phyloP scores from a whole-genome alignment of 2,888 invertebrate species.

The Chorisops tibialis region DNA sequence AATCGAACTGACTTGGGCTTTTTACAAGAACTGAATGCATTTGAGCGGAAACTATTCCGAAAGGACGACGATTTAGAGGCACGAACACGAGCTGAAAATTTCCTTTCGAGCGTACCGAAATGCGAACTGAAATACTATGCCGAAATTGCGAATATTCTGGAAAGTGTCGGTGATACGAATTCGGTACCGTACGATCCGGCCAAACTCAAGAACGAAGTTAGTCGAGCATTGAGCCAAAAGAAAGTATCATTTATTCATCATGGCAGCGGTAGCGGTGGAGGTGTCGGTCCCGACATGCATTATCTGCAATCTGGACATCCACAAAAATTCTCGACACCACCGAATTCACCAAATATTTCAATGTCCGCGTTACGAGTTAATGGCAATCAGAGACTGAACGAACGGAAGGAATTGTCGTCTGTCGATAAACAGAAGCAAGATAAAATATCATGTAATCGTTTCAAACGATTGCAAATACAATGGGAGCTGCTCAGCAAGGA shows the following conservation, averaged over 20 bases:
- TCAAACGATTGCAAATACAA: conserved; percentile 52
- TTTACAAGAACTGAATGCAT: conserved; percentile 18
- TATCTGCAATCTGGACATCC: conserved; percentile 33
- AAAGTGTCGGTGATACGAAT: conserved; percentile 44
- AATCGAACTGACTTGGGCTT: conserved; percentile 7
- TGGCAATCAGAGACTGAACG: conserved; percentile 28
- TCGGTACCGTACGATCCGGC: conserved; percentile 48
- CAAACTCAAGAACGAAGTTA: conserved; percentile 52
- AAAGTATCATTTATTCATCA: conserved; percentile 52
- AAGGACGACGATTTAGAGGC: conserved; percentile 47
- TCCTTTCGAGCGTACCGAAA: conserved; percentile 49
- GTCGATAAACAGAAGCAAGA: conserved; percentile 42
- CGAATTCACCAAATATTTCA: conserved; percentile 73
- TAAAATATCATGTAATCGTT: conserved; percentile 51
- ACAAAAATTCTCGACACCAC: conserved; percentile 60
- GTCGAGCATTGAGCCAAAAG: conserved; percentile 51
- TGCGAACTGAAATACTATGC: conserved; percentile 52
- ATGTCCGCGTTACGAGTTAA: conserved; percentile 47
- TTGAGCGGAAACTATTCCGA: conserved; percentile 20
- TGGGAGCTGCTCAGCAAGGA: conserved; percentile 53
- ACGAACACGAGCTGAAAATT: conserved; percentile 49
- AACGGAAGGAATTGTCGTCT: background rate
- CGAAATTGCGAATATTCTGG: conserved; percentile 50
- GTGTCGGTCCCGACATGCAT: conserved; percentile 17
- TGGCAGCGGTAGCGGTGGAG: conserved; percentile 24